Evolutionary conservation across 2,888 invertebrate species (phyloP).

Genomic region (Brassicogethes aeneus): DNA sequence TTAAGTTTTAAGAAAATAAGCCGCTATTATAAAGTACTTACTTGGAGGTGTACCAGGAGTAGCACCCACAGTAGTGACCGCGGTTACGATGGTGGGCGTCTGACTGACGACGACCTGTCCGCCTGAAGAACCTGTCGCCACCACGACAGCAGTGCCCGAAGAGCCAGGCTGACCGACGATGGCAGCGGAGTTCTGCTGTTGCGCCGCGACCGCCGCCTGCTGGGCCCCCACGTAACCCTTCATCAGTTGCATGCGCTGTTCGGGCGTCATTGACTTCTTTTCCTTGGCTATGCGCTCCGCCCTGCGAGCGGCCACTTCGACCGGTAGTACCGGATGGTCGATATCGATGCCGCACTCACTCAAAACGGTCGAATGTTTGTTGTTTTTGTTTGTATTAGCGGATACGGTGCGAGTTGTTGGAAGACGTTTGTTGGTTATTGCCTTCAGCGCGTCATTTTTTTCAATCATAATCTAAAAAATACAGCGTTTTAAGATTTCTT

Average conservation of each 20-base stretch:
- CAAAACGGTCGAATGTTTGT: constrained; percentile 76
- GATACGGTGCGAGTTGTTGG: constrained; percentile 61
- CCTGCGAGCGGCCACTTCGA: constrained; percentile 69
- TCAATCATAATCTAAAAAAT: neutral
- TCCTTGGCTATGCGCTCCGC: constrained; percentile 49
- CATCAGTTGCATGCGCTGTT: constrained; percentile 2
- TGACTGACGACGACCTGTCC: constrained; percentile 19
- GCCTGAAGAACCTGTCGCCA: constrained; percentile 10
- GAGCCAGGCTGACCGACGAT: constrained; percentile 6
- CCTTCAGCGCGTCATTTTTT: constrained; percentile 56
- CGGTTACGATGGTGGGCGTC: constrained; percentile 16
- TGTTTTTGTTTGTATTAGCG: constrained; percentile 50
- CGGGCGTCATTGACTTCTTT: neutral
- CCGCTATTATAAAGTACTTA: too few species aligned
- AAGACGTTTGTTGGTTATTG: constrained; percentile 58
- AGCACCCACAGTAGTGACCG: constrained; percentile 38
- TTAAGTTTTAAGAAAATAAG: neutral
- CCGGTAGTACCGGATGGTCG: constrained; percentile 75
- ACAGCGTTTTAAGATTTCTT: neutral
- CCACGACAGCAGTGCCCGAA: constrained; percentile 8
- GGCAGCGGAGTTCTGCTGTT: constrained; percentile 10
- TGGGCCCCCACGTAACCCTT: constrained; percentile 6
- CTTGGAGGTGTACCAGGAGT: constrained; percentile 33
- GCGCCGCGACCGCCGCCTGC: constrained; percentile 4
- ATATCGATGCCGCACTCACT: constrained; percentile 76